Evolutionary conservation across 1,140 invertebrate genomes (phyloP).

Genomic region (Platyscapa corneri): DNA sequence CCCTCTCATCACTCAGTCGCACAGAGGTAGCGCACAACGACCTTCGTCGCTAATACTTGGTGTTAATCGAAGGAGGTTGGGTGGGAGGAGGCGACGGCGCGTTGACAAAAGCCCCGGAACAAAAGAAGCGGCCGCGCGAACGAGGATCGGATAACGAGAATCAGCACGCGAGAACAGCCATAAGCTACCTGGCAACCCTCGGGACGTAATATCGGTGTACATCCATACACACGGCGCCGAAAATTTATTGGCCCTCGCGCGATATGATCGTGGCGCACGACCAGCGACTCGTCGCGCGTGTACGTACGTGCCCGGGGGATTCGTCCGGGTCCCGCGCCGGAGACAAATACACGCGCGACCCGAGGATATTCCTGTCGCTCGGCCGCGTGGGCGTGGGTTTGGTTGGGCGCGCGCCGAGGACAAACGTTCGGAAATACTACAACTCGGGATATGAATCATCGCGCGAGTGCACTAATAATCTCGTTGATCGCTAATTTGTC

Average conservation of each 20-base stretch:
- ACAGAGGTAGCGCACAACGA: no score
- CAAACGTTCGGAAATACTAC: slow-evolving; percentile 65
- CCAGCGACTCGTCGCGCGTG: slow-evolving; percentile 29
- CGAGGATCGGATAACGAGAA: slow-evolving; percentile 34
- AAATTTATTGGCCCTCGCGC: slow-evolving; percentile 70
- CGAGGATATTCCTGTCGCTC: slow-evolving; percentile 72
- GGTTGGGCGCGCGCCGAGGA: background rate
- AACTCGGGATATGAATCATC: slow-evolving; percentile 66
- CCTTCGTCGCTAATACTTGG: background rate
- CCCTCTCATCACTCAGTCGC: no score
- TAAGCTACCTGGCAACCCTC: slow-evolving; percentile 47
- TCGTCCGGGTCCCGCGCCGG: background rate
- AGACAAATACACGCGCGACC: slow-evolving; percentile 50
- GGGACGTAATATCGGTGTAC: slow-evolving; percentile 26
- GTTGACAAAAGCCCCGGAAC: slow-evolving; percentile 3
- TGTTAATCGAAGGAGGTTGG: background rate
- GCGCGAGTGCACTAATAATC: slow-evolving; percentile 66
- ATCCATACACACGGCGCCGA: slow-evolving; percentile 37
- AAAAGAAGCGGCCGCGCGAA: slow-evolving; percentile 27
- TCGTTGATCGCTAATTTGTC: slow-evolving; percentile 68
- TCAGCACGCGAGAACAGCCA: slow-evolving; percentile 33
- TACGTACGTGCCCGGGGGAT: slow-evolving; percentile 47
- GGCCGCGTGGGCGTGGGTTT: slow-evolving; percentile 54
- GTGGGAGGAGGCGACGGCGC: background rate
- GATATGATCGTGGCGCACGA: slow-evolving; percentile 65